Percentiles rank a stretch among this genome's conserved stretches.
Evolutionary conservation across 1,140 invertebrate species (phyloP).

Genomic region (Rhizoglyphus robini): DNA sequence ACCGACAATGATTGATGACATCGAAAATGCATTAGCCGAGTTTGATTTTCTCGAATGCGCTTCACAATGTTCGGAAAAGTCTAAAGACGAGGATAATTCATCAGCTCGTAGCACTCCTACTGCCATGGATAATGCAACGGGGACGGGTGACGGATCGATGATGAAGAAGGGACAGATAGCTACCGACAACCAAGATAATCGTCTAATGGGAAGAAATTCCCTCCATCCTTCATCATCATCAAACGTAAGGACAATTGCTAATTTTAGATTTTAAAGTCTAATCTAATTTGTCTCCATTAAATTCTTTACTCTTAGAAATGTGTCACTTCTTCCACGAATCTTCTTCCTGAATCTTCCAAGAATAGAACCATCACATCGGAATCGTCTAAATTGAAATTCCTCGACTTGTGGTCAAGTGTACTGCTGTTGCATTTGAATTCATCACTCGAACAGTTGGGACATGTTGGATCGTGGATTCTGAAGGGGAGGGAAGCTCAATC

Average conservation of each 20-base stretch:
- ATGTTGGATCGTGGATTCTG: conserved; percentile 9
- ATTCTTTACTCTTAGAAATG: too few species aligned
- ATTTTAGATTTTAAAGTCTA: too few species aligned
- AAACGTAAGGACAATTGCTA: too few species aligned
- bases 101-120: too few species aligned
- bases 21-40: conserved; percentile 10
- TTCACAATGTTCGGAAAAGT: not conserved
- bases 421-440: not conserved
- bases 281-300: too few species aligned
- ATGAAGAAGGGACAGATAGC: too few species aligned
- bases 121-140: too few species aligned
- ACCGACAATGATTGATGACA: conserved; percentile 4
- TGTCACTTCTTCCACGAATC: too few species aligned
- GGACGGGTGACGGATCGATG: too few species aligned
- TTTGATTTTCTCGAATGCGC: conserved; percentile 11
- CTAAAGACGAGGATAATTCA: not conserved
- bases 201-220: too few species aligned
- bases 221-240: too few species aligned
- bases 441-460: not conserved
- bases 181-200: too few species aligned
- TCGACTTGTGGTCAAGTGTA: not conserved
- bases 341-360: not conserved
- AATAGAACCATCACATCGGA: not conserved
- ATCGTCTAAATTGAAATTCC: not conserved
- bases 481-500: conserved; percentile 2